Evolutionary conservation across 2,113 vertebrate genomes (phyloP).

Genomic region (Myrmophylax atrothorax): DNA sequence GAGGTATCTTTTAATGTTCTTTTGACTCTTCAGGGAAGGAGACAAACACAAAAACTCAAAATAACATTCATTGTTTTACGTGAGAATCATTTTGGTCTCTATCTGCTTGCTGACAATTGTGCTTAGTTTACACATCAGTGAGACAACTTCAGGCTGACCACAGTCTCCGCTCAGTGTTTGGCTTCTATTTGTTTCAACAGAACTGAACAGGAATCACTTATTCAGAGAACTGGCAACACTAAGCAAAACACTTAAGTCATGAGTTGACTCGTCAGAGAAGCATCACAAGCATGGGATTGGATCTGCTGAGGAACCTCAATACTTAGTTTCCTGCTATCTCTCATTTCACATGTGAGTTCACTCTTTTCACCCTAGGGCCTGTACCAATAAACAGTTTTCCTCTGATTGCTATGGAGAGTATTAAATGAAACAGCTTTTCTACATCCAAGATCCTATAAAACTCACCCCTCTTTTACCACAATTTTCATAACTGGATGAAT

Average conservation of each 20-base stretch:
- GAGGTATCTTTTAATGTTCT: neutral
- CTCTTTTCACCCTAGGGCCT: neutral
- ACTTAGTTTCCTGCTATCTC: neutral
- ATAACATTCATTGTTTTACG: neutral
- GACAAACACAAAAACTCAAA: rapidly evolving
- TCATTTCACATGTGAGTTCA: neutral
- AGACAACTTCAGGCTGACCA: neutral
- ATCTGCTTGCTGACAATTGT: rapidly evolving
- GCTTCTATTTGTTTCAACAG: neutral
- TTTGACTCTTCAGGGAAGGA: neutral
- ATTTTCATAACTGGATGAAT: neutral
- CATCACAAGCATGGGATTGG: neutral
- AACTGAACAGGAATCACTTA: neutral
- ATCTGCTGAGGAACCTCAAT: neutral
- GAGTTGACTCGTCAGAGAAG: neutral
- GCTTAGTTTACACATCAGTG: neutral
- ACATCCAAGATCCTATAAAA: neutral
- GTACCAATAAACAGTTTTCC: neutral
- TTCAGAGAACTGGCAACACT: rapidly evolving
- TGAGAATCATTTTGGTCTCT: neutral
- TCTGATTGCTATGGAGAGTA: neutral
- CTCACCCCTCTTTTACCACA: neutral
- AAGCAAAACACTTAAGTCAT: neutral
- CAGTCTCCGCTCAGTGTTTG: neutral
- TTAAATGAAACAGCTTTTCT: neutral